These are phyloP conservation scores for Dendrophyllia cribrosa DNA, from an alignment of 64 coral and sea anemone species.

Conservation along the genomic window DNA sequence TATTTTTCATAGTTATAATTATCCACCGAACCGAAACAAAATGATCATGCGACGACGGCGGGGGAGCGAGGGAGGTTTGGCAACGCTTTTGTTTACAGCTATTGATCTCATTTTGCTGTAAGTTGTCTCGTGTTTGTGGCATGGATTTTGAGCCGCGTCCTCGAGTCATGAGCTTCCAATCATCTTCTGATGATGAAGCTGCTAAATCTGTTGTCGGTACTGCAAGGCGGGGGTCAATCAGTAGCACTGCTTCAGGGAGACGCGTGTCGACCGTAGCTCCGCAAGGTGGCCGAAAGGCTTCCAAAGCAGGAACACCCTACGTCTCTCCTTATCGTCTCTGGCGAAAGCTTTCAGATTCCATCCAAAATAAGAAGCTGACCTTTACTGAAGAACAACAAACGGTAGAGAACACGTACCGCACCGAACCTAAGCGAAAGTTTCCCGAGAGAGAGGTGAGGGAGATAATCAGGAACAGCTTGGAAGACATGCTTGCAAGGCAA, in stretches of 20 bases:
- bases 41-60: neutral
- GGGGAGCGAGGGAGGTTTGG: neutral
- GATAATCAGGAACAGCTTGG: slow-evolving; percentile 36
- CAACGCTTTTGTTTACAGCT: neutral
- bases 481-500: neutral
- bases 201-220: neutral
- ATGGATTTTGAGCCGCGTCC: slow-evolving; percentile 30
- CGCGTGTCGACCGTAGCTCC: neutral
- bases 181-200: slow-evolving; percentile 5
- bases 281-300: neutral
- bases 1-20: neutral
- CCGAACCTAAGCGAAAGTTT: slow-evolving; percentile 44
- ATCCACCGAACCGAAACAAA: neutral
- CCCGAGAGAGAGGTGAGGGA: slow-evolving; percentile 24
- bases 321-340: slow-evolving; percentile 29
- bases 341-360: neutral
- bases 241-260: neutral
- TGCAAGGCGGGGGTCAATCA: neutral
- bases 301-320: neutral
- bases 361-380: neutral
- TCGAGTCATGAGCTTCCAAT: slow-evolving; percentile 33
- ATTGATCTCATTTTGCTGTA: neutral
- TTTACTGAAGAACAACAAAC: neutral
- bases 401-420: slow-evolving; percentile 45
- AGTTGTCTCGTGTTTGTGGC: neutral